A percentile compares a stretch with the other conserved stretches of the same genome.
These are phyloP conservation scores for Ophonus ardosiacus DNA, from an alignment of 2,888 invertebrate genomes.

Conservation along the genomic window DNA sequence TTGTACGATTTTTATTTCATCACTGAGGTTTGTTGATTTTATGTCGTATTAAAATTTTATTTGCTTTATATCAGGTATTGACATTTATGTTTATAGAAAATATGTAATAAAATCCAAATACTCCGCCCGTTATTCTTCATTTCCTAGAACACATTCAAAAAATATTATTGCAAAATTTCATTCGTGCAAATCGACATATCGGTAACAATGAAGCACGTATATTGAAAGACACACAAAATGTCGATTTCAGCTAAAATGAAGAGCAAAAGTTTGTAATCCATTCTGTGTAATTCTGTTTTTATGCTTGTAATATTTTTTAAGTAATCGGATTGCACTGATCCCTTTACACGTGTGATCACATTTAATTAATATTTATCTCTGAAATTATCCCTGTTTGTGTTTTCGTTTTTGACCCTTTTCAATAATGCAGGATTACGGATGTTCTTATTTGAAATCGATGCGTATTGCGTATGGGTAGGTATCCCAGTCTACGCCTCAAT, in stretches of 20 bases:
- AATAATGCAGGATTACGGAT: slow-evolving; percentile 56
- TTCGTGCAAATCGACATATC: no score
- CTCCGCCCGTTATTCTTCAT: no score
- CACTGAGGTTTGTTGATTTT: no score
- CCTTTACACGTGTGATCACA: slow-evolving; percentile 52
- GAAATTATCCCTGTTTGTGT: slow-evolving; percentile 48
- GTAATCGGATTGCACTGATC: slow-evolving; percentile 51
- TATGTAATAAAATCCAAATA: no score
- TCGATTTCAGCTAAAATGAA: not conserved
- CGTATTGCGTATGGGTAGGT: slow-evolving; percentile 25
- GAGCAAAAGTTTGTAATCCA: slow-evolving; percentile 11
- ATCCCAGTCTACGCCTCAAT: not conserved
- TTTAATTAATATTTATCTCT: slow-evolving; percentile 55
- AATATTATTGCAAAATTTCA: no score
- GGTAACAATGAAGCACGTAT: no score
- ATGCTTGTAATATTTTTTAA: slow-evolving; percentile 42
- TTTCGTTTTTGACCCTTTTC: slow-evolving; percentile 55
- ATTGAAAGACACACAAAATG: not conserved
- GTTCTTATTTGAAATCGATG: slow-evolving; percentile 42
- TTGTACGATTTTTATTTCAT: no score
- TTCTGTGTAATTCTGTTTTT: slow-evolving; percentile 32
- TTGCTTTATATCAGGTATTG: no score
- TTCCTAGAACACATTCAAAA: no score
- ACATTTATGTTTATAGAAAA: no score
- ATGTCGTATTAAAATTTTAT: no score